Conservation (phyloP, 2,888 invertebrate genomes). For the Clunio marinus region DNA sequence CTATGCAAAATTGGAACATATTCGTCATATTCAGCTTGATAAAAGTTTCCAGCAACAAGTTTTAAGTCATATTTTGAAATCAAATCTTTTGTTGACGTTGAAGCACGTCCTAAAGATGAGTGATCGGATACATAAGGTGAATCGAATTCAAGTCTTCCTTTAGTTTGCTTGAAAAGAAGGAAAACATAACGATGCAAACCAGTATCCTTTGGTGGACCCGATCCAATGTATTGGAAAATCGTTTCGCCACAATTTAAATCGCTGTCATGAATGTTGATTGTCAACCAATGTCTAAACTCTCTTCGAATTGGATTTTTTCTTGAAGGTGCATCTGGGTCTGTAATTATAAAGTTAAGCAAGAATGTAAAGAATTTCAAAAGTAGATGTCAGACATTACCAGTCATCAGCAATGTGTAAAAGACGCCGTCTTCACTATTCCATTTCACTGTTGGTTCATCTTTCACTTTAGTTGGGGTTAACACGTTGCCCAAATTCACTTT, state of each 20-base stretch:
- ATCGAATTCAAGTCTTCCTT: slow-evolving; percentile 49
- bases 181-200: slow-evolving; percentile 59
- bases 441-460: too few species aligned
- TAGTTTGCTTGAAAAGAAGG: slow-evolving; percentile 59
- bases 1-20: slow-evolving; percentile 77
- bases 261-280: slow-evolving; percentile 52
- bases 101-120: slow-evolving; percentile 51
- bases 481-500: too few species aligned
- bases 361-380: too few species aligned
- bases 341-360: slow-evolving; percentile 49
- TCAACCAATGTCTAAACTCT: slow-evolving; percentile 28
- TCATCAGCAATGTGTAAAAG: too few species aligned
- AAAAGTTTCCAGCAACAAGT: slow-evolving; percentile 78
- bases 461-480: too few species aligned
- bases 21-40: slow-evolving; percentile 74
- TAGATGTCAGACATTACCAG: too few species aligned
- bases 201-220: slow-evolving; percentile 60
- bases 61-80: slow-evolving; percentile 71
- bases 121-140: slow-evolving; percentile 10
- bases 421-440: too few species aligned
- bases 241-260: slow-evolving; percentile 53
- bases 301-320: slow-evolving; percentile 57
- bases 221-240: slow-evolving; percentile 57
- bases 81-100: slow-evolving; percentile 62
- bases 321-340: slow-evolving; percentile 64